Conservation (phyloP, 2,888 invertebrate genomes). For the Diaprepes abbreviatus region DNA sequence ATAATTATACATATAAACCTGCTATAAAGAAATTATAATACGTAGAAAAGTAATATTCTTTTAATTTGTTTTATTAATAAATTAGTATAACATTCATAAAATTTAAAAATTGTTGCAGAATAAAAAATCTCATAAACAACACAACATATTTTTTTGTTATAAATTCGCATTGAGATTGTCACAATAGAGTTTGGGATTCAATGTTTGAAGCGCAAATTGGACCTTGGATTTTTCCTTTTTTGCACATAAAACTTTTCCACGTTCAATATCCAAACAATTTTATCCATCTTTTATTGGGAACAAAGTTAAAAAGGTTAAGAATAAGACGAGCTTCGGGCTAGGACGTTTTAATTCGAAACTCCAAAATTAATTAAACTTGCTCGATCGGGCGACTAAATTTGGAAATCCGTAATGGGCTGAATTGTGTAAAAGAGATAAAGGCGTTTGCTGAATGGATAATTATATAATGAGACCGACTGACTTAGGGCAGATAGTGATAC, state of each 20-base stretch:
- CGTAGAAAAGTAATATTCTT: too few species aligned
- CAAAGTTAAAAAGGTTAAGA: conserved; percentile 6
- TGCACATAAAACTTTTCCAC: background rate
- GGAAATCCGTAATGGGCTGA: conserved; percentile 16
- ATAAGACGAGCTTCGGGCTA: background rate
- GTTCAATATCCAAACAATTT: conserved; percentile 9
- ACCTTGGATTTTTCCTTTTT: background rate
- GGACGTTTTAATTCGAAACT: conserved; percentile 17
- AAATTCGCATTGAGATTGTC: too few species aligned
- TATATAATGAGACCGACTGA: conserved; percentile 5
- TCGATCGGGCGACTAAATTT: conserved; percentile 14
- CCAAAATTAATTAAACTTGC: conserved; percentile 19
- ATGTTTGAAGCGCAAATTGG: too few species aligned
- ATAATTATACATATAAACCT: too few species aligned
- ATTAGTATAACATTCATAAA: too few species aligned
- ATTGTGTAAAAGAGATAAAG: conserved; percentile 14
- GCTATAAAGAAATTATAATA: too few species aligned
- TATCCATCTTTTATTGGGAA: background rate
- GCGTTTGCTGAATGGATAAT: conserved; percentile 20
- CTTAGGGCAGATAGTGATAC: background rate
- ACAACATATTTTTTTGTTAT: too few species aligned
- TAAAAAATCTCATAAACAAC: too few species aligned
- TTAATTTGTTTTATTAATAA: too few species aligned
- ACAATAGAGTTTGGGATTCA: too few species aligned
- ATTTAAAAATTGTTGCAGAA: too few species aligned